A percentile compares a stretch with the other conserved stretches of the same genome.
Conservation (phyloP, 2,797 vertebrate species). For the Allobates femoralis region DNA sequence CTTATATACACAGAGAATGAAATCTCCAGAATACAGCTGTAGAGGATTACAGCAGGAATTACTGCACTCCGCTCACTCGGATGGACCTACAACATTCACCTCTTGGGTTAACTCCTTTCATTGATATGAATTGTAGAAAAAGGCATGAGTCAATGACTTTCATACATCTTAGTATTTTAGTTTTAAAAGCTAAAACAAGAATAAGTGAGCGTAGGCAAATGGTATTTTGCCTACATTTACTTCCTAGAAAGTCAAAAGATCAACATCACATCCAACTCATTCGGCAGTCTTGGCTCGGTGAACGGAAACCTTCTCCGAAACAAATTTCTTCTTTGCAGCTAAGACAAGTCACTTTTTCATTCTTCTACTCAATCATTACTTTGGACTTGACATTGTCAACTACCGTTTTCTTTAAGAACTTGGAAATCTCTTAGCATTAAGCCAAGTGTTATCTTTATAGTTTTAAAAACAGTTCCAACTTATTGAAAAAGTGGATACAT, state of each 20-base stretch:
- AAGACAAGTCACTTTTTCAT: not conserved
- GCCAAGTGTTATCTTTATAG: not conserved
- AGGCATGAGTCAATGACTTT: not conserved
- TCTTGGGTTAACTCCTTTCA: slow-evolving; percentile 25
- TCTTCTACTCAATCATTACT: not conserved
- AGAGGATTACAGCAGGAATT: slow-evolving; percentile 46
- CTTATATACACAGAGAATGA: slow-evolving; percentile 71
- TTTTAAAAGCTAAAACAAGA: not conserved
- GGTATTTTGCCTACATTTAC: not conserved
- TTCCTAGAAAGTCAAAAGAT: not conserved
- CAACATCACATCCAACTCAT: not conserved
- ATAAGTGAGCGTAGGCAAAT: not conserved
- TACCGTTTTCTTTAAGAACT: too few relatives aligned
- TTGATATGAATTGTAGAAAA: slow-evolving; percentile 16
- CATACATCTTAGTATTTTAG: not conserved
- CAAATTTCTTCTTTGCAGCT: not conserved
- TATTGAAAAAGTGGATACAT: too few relatives aligned
- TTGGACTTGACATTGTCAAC: not conserved
- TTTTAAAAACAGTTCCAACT: not conserved
- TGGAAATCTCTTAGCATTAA: not conserved
- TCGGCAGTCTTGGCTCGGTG: not conserved
- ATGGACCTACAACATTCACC: slow-evolving; percentile 26
- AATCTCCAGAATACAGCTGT: slow-evolving; percentile 37
- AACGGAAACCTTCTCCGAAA: not conserved
- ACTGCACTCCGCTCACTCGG: not conserved